These are phyloP conservation scores for Zelostemma sp. DNA, from an alignment of 1,140 invertebrate species.

Conservation along the genomic window DNA sequence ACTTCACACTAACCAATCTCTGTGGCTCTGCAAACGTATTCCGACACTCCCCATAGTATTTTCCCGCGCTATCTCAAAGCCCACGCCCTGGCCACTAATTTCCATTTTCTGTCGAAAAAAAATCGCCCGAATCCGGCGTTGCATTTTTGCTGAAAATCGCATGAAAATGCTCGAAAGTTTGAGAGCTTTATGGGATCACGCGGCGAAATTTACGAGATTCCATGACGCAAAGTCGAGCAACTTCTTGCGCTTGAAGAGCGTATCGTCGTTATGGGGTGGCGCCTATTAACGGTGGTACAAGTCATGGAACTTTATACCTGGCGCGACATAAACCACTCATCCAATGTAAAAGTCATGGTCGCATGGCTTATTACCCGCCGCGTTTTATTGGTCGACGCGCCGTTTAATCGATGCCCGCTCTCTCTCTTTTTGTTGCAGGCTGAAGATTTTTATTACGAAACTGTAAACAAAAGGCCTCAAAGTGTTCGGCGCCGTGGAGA, in stretches of 20 bases:
- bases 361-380: conserved; percentile 35
- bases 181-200: conserved; percentile 7
- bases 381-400: conserved; percentile 35
- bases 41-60: conserved; percentile 17
- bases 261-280: conserved; percentile 50
- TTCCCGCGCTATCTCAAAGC: conserved; percentile 9
- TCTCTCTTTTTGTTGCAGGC: conserved; percentile 60
- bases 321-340: conserved; percentile 55
- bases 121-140: no score
- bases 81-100: conserved; percentile 44
- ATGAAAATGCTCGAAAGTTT: conserved; percentile 5
- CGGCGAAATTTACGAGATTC: conserved; percentile 30
- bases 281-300: conserved; percentile 59
- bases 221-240: conserved; percentile 23
- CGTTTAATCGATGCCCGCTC: conserved; percentile 49
- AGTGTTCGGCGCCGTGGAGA: conserved; percentile 71
- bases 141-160: conserved; percentile 2
- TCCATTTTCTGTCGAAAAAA: no score
- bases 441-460: conserved; percentile 62
- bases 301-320: conserved; percentile 67
- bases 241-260: conserved; percentile 35
- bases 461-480: conserved; percentile 70
- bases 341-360: conserved; percentile 55
- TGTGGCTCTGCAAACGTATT: conserved; percentile 26
- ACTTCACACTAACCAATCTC: conserved; percentile 51